Base-by-base conservation (phyloP, 2,113 vertebrate genomes). In the Macrotis lagotis region DNA sequence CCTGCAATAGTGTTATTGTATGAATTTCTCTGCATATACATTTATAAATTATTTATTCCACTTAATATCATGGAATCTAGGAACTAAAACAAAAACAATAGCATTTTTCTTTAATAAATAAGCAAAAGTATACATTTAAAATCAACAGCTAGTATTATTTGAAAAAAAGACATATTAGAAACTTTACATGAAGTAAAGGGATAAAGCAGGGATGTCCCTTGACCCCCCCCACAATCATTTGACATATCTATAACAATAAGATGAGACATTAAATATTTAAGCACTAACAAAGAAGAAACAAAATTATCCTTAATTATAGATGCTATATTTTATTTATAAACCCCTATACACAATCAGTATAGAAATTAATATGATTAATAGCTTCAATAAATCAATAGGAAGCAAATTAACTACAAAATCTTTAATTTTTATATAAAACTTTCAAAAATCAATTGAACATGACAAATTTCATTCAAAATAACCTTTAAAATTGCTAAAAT, bases 21-120 rank as follows among this genome's bases (percentile, higher is more conserved):
- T 93, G 88, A 92, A 66, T 44, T 83, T 94, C 31, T 66, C 44
- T 95, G 94, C 92, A 92, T 83, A 96, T 50, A 94, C 90, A 89
- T 83, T 48, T 95, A 95, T 91, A 96, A 95, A 74, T 44, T 93
- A 97, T 48, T 24, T 94, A 91, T 44, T 93, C 10, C 25, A 90
- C 51, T 91, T 94, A 94, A 91, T 88, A 92, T 93, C 83, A 51
- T n/a, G 51, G 50, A 92, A 55, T 50, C 94, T 95, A 92, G 95
- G 55, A 83, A n/a, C 92, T 93, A 93, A 94, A 90, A 53, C 53
- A 91, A 74, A 74, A 74, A 74, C n/a, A 66, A 37, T 66, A 37
- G n/a, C 16, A 74, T 74, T 74, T 96, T 94, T 96, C 53, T 95
- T 52, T 74, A 74, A 74, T 74, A 44, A 44, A 74, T n/a, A n/a